Percentiles rank a stretch among this genome's conserved stretches.
Evolutionary conservation across 2,113 vertebrate species (phyloP).

Genomic region (Rousettus leschenaultii): DNA sequence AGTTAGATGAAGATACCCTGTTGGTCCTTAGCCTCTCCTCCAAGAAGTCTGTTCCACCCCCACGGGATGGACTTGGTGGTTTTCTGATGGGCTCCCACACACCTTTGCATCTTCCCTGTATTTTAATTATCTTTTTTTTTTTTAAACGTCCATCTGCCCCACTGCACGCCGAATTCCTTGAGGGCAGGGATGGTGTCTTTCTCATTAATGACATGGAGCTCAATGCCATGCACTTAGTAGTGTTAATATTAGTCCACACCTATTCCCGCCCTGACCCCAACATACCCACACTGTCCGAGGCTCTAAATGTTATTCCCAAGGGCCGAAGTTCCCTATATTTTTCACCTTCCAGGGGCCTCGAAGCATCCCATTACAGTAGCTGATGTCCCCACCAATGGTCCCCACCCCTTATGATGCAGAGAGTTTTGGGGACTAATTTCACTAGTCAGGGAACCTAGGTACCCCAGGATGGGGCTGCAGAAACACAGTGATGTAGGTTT

Average conservation of each 20-base stretch:
- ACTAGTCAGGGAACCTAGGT: not conserved
- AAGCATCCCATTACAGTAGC: not conserved
- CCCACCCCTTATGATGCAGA: not conserved
- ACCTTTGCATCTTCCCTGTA: not conserved
- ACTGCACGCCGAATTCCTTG: not conserved
- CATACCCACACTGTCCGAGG: not conserved
- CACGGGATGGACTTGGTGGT: too few species aligned
- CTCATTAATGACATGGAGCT: not conserved
- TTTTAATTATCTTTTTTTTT: not conserved
- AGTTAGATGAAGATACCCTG: not conserved
- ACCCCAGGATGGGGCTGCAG: not conserved
- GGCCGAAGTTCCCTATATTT: not conserved
- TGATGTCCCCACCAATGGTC: rapidly evolving
- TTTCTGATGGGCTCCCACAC: not conserved
- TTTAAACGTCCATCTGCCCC: too few species aligned
- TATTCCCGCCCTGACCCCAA: too few species aligned
- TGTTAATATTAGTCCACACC: not conserved
- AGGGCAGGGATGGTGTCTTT: not conserved
- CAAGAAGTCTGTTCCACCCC: not conserved
- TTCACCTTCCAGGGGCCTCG: not conserved
- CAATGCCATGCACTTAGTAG: not conserved
- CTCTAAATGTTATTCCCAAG: not conserved
- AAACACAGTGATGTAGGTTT: not conserved
- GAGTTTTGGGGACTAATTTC: not conserved
- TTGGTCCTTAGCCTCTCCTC: not conserved